phyloP scores from a whole-genome alignment of 2,888 invertebrate genomes.

The Limnephilus auricula region DNA sequence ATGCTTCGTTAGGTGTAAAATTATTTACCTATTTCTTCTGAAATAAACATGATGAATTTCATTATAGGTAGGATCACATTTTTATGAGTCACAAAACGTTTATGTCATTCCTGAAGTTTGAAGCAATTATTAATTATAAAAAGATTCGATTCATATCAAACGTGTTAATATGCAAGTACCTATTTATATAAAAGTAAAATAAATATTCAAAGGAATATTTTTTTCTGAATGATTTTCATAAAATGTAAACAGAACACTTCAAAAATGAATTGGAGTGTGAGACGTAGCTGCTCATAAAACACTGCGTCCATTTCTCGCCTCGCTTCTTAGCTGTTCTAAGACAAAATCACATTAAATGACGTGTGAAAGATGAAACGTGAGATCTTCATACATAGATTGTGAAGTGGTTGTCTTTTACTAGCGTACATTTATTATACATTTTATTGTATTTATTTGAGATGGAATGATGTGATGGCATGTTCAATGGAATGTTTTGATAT shows the following conservation, averaged over 20 bases:
- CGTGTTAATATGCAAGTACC: too few species aligned
- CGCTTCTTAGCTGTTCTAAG: background rate
- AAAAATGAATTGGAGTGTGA: background rate
- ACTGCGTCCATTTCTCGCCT: conserved; percentile 27
- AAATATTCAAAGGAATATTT: background rate
- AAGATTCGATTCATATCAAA: too few species aligned
- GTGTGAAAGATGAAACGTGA: conserved; percentile 62
- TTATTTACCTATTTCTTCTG: too few species aligned
- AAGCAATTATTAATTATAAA: too few species aligned
- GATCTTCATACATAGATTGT: conserved; percentile 40
- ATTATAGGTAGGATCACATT: too few species aligned
- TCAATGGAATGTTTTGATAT: conserved; percentile 42
- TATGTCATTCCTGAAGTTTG: too few species aligned
- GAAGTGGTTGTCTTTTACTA: conserved; percentile 17
- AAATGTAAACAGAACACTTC: background rate
- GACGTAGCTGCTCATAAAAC: conserved; percentile 36
- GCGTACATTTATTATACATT: conserved; percentile 49
- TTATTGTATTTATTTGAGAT: conserved; percentile 49
- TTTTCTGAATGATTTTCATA: background rate
- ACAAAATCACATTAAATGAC: conserved; percentile 58
- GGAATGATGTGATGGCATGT: conserved; percentile 16
- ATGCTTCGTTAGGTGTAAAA: too few species aligned
- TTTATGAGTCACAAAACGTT: too few species aligned
- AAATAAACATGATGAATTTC: too few species aligned
- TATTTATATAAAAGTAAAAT: too few species aligned